Evolutionary conservation across 2,888 invertebrate genomes (phyloP).

Genomic region (Phaonia tiefii): DNA sequence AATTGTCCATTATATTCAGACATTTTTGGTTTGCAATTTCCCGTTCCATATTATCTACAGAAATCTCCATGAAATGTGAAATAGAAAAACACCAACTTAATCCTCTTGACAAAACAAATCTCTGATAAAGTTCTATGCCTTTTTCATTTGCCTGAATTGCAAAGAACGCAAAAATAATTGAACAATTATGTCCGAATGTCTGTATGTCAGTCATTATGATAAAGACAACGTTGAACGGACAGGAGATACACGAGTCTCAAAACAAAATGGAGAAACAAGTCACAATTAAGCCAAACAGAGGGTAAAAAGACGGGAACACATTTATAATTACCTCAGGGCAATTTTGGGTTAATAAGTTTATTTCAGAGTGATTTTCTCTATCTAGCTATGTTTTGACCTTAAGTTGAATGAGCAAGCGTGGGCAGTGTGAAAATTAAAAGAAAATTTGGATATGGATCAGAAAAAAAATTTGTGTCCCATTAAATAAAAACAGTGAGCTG

Average conservation of each 20-base stretch:
- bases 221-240: conserved; percentile 43
- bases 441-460: too few species aligned
- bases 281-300: conserved; percentile 69
- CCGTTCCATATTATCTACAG: neutral
- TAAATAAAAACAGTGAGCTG: too few species aligned
- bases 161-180: conserved; percentile 74
- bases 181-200: conserved; percentile 79
- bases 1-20: conserved; percentile 62
- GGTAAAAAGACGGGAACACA: conserved; percentile 72
- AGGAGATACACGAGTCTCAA: too few species aligned
- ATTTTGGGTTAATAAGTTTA: conserved; percentile 72
- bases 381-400: too few species aligned
- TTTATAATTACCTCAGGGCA: conserved; percentile 78
- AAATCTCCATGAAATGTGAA: neutral
- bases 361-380: conserved; percentile 70
- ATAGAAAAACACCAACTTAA: conserved; percentile 31
- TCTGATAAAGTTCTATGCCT: conserved; percentile 36
- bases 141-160: conserved; percentile 13
- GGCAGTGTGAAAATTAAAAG: too few species aligned
- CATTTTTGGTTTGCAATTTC: conserved; percentile 3
- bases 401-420: too few species aligned
- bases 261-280: conserved; percentile 28
- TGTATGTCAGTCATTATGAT: conserved; percentile 78
- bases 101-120: conserved; percentile 30
- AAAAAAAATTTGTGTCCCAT: too few species aligned